phyloP scores from a whole-genome alignment of 2,113 vertebrate species.

The Lophius piscatorius region DNA sequence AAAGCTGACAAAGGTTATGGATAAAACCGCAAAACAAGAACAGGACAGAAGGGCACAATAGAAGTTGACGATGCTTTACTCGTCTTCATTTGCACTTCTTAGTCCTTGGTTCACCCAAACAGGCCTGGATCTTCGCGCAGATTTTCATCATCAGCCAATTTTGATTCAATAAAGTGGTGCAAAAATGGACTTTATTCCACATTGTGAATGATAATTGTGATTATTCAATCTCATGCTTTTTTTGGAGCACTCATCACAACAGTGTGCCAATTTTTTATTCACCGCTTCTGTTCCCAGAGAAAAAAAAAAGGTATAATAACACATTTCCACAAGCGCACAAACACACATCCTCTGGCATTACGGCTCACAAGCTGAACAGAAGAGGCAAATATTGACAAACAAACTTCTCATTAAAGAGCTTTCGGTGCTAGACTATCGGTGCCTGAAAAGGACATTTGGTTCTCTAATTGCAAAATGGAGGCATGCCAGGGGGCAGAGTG shows the following conservation, averaged over 20 bases:
- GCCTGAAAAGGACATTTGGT: constrained; percentile 39
- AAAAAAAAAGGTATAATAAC: constrained; percentile 45
- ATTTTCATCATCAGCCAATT: constrained; percentile 15
- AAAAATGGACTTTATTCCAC: constrained; percentile 21
- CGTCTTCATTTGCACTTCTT: too few species aligned
- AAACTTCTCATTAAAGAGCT: constrained; percentile 51
- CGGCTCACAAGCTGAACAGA: constrained; percentile 26
- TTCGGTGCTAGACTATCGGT: constrained; percentile 37
- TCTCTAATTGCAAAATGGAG: constrained; percentile 24
- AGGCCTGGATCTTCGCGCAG: neutral
- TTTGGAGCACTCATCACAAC: constrained; percentile 42
- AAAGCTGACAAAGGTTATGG: constrained; percentile 47
- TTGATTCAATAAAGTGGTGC: constrained; percentile 16
- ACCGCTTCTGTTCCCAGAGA: constrained; percentile 35
- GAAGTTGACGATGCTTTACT: too few species aligned
- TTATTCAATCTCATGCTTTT: constrained; percentile 41
- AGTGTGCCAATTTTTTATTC: constrained; percentile 40
- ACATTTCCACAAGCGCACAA: constrained; percentile 70
- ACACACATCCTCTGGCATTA: constrained; percentile 52
- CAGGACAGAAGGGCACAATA: constrained; percentile 1
- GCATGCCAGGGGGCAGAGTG: constrained; percentile 13
- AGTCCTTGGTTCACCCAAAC: neutral
- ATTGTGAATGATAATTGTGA: constrained; percentile 29
- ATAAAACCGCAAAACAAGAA: constrained; percentile 26
- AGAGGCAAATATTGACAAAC: constrained; percentile 70